Base-by-base conservation (phyloP, 1,140 invertebrate species). In the Drosophila novamexicana region DNA sequence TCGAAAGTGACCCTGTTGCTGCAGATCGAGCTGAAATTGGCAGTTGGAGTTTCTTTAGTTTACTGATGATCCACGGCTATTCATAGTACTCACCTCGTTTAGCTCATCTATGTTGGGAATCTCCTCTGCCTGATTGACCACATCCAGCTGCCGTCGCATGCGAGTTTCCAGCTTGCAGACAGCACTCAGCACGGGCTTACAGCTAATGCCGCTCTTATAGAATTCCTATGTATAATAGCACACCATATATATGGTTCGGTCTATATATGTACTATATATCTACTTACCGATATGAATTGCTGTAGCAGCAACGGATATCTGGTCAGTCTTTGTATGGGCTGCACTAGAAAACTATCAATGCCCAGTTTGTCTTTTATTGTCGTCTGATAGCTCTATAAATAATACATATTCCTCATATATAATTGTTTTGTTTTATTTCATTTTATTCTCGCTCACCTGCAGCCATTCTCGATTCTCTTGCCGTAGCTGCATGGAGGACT, bases 241-340 rank as follows among this genome's bases (percentile, higher is more conserved):
- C 18, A 18, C 1, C 18, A 53, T 6, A 37, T 54, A 53, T 16
- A 14, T 16, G 7, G 34, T 18, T 9, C 12, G 10, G 22, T 45
- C 32, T n/a, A 8, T 29, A 29, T 29, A 29, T 29, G 22, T 5
- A 29, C 22, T 5, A 29, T 29, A 29, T n/a, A 10, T 12, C 6
- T 7, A 52, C 77, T 76, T 64, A 91, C 91, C 67, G 88, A 86
- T 90, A 92, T 92, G 18, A 92, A 91, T 83, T 92, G 90, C 80
- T 91, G 86, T 58, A 92, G 50, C 10, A 92, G 75, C 76, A 92
- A 81, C 6, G 90, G 91, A 91, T 92, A 92, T 81, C 91, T 77
- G 52, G 91, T 92, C 81, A 92, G 88, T 88, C 92, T 91, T 91
- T 92, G 92, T 65, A 92, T 92, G 75, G 92, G 92, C 83, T 92